These are phyloP conservation scores for Nesidiocoris tenuis DNA, from an alignment of 2,888 invertebrate genomes.

Conservation along the genomic window DNA sequence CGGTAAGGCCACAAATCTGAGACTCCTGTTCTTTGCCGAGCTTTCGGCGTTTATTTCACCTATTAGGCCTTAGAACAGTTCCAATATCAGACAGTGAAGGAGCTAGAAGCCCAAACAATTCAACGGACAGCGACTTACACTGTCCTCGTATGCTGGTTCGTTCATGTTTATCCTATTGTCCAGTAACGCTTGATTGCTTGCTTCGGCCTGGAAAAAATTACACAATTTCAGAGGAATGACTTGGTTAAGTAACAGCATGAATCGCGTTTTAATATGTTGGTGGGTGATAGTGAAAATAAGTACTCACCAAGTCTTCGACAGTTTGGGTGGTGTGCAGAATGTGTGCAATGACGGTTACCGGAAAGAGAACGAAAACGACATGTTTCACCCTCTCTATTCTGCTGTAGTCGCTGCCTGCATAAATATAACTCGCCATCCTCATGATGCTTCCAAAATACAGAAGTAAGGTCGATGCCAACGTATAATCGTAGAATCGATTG, in stretches of 20 bases:
- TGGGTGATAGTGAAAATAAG: too few relatives aligned
- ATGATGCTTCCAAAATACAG: not conserved
- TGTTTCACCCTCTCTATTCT: not conserved
- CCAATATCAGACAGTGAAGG: too few relatives aligned
- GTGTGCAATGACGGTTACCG: not conserved
- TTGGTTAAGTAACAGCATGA: too few relatives aligned
- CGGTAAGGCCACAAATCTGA: too few relatives aligned
- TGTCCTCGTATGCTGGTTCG: not conserved
- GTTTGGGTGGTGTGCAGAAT: not conserved
- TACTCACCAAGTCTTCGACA: not conserved
- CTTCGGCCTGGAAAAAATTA: not conserved
- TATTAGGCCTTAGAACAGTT: too few relatives aligned
- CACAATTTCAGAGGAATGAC: too few relatives aligned
- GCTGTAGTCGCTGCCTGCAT: not conserved
- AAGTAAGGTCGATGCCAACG: not conserved
- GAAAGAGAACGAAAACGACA: not conserved
- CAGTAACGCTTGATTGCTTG: not conserved
- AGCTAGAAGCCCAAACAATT: too few relatives aligned
- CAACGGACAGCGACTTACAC: too few relatives aligned
- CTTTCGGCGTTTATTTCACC: too few relatives aligned
- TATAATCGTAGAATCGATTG: not conserved
- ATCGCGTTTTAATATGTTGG: too few relatives aligned
- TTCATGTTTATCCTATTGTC: not conserved
- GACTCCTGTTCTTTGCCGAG: too few relatives aligned
- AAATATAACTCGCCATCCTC: not conserved